phyloP scores from a whole-genome alignment of 1,140 invertebrate genomes.

The Periplaneta americana region DNA sequence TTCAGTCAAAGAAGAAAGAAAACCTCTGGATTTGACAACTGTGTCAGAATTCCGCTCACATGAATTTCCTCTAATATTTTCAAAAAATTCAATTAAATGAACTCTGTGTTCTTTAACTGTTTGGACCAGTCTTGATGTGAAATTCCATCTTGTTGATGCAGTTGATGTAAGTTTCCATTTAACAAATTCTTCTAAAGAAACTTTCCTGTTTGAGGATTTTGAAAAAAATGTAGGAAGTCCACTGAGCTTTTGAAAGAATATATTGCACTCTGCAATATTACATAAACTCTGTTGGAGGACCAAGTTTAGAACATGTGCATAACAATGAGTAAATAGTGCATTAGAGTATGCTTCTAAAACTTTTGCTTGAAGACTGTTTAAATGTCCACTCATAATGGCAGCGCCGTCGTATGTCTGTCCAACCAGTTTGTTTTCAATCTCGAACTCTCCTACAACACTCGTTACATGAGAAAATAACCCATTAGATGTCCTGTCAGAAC shows the following conservation, averaged over 20 bases:
- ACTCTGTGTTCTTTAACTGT: not conserved
- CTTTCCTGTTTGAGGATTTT: not conserved
- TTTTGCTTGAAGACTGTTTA: not conserved
- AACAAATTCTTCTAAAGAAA: not conserved
- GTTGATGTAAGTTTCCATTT: not conserved
- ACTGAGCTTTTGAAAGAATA: not conserved
- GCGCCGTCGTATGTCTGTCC: slow-evolving; percentile 5
- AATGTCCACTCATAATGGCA: not conserved
- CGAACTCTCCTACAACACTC: not conserved
- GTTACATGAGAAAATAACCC: not conserved
- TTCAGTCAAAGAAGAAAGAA: not conserved
- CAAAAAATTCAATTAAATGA: not conserved
- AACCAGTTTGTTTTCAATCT: not conserved
- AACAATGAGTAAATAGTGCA: slow-evolving; percentile 1
- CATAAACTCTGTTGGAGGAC: not conserved
- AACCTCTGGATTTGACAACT: not conserved
- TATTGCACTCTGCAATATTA: not conserved
- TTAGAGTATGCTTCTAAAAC: not conserved
- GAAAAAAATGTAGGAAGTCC: not conserved
- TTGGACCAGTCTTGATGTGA: not conserved
- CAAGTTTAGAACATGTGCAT: slow-evolving; percentile 1
- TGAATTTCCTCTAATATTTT: not conserved
- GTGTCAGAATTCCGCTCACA: not conserved
- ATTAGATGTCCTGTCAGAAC: not conserved
- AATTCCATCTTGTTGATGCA: not conserved